Evolutionary conservation across 2,888 invertebrate species (phyloP).

Genomic region (Allacma fusca): DNA sequence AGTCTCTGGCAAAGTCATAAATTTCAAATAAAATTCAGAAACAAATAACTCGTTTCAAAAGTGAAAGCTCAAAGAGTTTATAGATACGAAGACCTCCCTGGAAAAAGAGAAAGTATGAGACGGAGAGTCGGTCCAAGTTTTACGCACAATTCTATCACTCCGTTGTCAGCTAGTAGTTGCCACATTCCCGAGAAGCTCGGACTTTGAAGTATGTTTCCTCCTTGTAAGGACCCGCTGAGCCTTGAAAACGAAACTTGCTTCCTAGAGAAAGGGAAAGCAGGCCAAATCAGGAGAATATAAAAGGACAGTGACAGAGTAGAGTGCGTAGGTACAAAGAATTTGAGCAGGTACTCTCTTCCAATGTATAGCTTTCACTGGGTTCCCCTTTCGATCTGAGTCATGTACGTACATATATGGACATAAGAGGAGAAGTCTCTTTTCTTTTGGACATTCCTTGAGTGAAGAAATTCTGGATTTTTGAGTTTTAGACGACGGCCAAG

Average conservation of each 20-base stretch:
- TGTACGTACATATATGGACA: not conserved
- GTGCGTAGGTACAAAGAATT: not conserved
- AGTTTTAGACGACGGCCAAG: constrained; percentile 8
- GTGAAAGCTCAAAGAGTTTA: no score
- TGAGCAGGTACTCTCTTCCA: not conserved
- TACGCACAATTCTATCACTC: no score
- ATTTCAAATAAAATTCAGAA: no score
- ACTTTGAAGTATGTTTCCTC: not conserved
- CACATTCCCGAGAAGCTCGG: not conserved
- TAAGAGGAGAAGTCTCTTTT: not conserved
- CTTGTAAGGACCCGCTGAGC: not conserved
- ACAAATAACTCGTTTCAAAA: no score
- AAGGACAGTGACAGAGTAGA: no score
- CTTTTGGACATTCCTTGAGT: constrained; percentile 7
- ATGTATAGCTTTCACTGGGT: not conserved
- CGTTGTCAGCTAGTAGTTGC: no score
- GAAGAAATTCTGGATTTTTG: constrained; percentile 2
- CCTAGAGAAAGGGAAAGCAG: not conserved
- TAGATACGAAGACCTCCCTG: no score
- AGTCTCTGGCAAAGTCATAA: no score
- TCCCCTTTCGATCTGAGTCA: not conserved
- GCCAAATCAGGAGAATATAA: no score
- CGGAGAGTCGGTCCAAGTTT: no score
- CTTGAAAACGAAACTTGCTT: not conserved
- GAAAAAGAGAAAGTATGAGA: no score